Conservation (phyloP, 2,113 vertebrate species). For the Phalacrocorax brasilianus region DNA sequence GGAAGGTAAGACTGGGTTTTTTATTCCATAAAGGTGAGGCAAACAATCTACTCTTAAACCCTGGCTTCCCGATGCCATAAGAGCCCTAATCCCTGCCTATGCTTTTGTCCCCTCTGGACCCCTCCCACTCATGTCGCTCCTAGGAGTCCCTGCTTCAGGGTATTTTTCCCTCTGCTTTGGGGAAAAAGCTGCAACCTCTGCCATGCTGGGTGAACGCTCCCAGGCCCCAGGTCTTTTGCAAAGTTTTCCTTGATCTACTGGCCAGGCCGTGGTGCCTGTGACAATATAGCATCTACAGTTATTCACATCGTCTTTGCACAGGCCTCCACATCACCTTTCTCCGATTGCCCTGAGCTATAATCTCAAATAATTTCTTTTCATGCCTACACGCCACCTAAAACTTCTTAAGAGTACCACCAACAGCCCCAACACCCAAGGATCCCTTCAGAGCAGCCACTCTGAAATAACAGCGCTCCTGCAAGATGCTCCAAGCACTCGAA, state of each 20-base stretch:
- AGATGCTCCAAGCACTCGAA: rapidly evolving
- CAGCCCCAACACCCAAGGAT: background rate
- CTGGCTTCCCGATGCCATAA: background rate
- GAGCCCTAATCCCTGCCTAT: background rate
- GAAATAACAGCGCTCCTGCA: background rate
- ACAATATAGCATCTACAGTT: background rate
- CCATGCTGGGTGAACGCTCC: background rate
- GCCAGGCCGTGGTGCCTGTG: background rate
- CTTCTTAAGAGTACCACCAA: background rate
- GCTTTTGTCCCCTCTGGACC: background rate
- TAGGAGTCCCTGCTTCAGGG: background rate
- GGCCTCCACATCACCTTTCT: background rate
- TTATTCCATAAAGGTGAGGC: background rate
- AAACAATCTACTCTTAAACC: background rate
- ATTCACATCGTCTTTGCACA: background rate
- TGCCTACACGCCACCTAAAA: background rate
- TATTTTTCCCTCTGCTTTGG: background rate
- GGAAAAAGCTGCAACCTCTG: background rate
- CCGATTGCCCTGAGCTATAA: background rate
- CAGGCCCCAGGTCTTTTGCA: background rate
- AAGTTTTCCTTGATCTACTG: background rate
- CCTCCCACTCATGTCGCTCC: background rate
- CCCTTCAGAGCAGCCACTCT: background rate
- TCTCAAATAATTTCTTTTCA: background rate
- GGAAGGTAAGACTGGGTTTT: background rate